phyloP scores from a whole-genome alignment of 2,797 vertebrate genomes.

The Pyrocephalus nanus region DNA sequence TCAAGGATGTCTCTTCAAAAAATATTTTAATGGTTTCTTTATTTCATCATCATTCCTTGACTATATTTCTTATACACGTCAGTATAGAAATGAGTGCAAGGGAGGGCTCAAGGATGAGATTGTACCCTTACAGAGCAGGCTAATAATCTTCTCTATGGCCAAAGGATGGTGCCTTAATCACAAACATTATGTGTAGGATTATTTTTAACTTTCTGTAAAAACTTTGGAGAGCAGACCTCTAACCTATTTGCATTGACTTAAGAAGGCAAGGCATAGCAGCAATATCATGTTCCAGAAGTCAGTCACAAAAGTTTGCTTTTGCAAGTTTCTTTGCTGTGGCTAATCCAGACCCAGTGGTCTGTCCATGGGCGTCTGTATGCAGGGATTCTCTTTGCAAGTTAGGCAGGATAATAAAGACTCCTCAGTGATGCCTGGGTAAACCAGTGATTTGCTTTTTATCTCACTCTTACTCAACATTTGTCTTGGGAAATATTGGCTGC shows the following conservation, averaged over 20 bases:
- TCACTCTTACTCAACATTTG: not conserved
- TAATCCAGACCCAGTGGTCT: not conserved
- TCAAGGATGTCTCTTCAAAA: not conserved
- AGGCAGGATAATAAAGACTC: not conserved
- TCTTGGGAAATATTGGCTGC: not conserved
- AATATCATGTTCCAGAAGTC: not conserved
- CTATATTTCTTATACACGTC: not conserved
- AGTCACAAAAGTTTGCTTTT: not conserved
- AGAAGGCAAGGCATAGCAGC: not conserved
- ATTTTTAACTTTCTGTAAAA: not conserved
- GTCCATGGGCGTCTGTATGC: rapidly evolving
- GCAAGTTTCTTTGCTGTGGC: not conserved
- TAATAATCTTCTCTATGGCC: not conserved
- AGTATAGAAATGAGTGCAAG: not conserved
- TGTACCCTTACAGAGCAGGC: not conserved
- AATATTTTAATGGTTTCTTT: not conserved
- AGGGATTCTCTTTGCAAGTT: not conserved
- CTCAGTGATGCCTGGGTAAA: not conserved
- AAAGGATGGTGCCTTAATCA: not conserved
- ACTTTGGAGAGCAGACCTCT: not conserved
- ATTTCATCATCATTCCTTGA: not conserved
- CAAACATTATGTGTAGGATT: not conserved
- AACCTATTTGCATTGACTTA: not conserved
- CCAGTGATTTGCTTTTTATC: not conserved
- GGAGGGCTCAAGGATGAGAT: not conserved